phyloP scores from a whole-genome alignment of 2,888 invertebrate genomes.

The Gastracanthus pulcherrimus region DNA sequence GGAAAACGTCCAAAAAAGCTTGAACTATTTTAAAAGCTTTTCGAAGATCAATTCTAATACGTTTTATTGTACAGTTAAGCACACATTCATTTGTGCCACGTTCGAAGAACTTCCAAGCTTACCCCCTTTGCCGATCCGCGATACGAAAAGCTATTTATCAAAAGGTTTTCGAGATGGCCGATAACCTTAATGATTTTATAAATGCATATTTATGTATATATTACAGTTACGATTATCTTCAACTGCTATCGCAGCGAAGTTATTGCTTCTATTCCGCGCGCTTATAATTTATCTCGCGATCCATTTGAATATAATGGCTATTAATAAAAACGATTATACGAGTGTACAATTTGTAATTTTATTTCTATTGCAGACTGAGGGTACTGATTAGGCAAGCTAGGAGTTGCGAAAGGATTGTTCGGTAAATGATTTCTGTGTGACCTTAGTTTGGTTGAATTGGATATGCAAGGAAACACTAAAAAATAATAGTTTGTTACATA shows the following conservation, averaged over 20 bases:
- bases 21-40: too few species aligned
- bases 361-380: too few species aligned
- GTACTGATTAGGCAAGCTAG: too few species aligned
- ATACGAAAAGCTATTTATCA: constrained; percentile 30
- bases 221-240: constrained; percentile 35
- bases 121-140: constrained; percentile 10
- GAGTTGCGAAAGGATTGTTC: too few species aligned
- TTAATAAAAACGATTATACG: neutral
- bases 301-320: neutral
- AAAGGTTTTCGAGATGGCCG: neutral
- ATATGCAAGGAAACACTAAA: too few species aligned
- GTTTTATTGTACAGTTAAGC: neutral
- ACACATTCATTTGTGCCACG: neutral
- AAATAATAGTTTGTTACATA: too few species aligned
- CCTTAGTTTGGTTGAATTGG: too few species aligned
- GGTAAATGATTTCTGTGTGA: too few species aligned
- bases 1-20: neutral
- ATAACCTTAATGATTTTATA: constrained; percentile 51
- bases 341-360: neutral
- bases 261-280: constrained; percentile 1
- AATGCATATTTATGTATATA: constrained; percentile 43
- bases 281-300: neutral
- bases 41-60: neutral
- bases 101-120: constrained; percentile 23
- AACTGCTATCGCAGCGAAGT: constrained; percentile 2